These are phyloP conservation scores for Diacarnus erythraeanus DNA, from an alignment of 37 sponge, comb jelly and placozoan genomes.

Conservation along the genomic window DNA sequence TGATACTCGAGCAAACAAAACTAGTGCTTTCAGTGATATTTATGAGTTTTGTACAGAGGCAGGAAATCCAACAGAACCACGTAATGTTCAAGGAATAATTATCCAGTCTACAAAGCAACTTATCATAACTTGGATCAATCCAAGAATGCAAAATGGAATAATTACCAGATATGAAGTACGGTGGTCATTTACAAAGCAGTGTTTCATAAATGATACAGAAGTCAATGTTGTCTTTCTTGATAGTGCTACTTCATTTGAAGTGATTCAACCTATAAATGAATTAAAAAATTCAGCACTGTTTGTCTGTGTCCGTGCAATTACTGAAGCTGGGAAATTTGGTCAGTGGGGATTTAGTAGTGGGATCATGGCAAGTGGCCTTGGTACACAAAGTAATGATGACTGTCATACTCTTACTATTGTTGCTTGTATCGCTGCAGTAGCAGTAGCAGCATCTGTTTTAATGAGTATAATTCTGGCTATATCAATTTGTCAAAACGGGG, in stretches of 20 bases:
- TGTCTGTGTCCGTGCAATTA: slow-evolving; percentile 14
- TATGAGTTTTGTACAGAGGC: neutral
- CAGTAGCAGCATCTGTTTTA: slow-evolving; percentile 2
- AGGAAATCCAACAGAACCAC: slow-evolving; percentile 10
- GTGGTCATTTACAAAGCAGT: neutral
- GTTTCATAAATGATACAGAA: neutral
- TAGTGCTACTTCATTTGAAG: neutral
- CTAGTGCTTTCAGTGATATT: neutral
- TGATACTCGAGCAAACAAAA: neutral
- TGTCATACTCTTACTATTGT: slow-evolving; percentile 12
- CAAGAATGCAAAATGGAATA: neutral
- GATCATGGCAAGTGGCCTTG: neutral
- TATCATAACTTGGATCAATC: neutral
- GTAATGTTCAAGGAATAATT: neutral
- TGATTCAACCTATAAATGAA: neutral
- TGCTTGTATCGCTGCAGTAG: slow-evolving; percentile 2
- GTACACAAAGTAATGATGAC: neutral
- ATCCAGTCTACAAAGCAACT: neutral
- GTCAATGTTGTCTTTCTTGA: neutral
- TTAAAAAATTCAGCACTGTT: neutral
- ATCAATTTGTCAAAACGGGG: neutral
- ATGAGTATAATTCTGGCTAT: slow-evolving; percentile 6
- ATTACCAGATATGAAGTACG: slow-evolving; percentile 11
- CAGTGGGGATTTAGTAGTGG: neutral
- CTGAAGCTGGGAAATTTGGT: neutral